Conservation (phyloP, 2,113 vertebrate species). For the Grus americana region DNA sequence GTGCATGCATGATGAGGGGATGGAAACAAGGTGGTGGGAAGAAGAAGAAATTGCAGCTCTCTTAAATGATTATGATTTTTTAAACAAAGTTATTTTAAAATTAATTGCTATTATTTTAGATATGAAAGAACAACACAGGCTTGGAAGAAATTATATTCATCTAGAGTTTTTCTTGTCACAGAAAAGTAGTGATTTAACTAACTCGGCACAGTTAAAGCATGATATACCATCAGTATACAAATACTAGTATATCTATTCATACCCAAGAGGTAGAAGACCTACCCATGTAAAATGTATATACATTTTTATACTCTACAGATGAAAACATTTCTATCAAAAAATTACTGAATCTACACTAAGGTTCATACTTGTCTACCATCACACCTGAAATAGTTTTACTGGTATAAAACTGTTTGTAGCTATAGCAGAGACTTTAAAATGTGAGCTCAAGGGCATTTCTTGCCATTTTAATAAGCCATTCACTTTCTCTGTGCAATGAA, state of each 20-base stretch:
- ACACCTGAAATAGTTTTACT: not conserved
- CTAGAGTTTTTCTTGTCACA: not conserved
- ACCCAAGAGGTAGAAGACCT: not conserved
- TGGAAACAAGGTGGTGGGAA: not conserved
- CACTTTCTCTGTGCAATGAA: not conserved
- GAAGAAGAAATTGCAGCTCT: not conserved
- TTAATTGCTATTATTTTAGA: not conserved
- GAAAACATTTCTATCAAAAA: not conserved
- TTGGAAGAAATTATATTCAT: not conserved
- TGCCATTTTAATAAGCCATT: not conserved
- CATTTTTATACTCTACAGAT: not conserved
- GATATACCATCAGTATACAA: not conserved
- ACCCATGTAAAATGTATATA: not conserved
- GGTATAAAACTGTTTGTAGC: not conserved
- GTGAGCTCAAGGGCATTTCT: not conserved
- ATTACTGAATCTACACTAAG: not conserved
- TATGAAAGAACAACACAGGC: not conserved
- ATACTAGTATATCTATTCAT: not conserved
- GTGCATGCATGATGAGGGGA: not conserved
- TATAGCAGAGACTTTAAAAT: not conserved
- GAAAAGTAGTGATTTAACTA: not conserved
- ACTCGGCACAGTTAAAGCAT: not conserved
- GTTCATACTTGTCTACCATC: not conserved
- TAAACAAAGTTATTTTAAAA: not conserved
- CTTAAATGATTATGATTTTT: not conserved